A percentile compares a stretch with the other conserved stretches of the same genome.
Evolutionary conservation across 2,113 vertebrate species (phyloP).

Genomic region (Tetrao urogallus): DNA sequence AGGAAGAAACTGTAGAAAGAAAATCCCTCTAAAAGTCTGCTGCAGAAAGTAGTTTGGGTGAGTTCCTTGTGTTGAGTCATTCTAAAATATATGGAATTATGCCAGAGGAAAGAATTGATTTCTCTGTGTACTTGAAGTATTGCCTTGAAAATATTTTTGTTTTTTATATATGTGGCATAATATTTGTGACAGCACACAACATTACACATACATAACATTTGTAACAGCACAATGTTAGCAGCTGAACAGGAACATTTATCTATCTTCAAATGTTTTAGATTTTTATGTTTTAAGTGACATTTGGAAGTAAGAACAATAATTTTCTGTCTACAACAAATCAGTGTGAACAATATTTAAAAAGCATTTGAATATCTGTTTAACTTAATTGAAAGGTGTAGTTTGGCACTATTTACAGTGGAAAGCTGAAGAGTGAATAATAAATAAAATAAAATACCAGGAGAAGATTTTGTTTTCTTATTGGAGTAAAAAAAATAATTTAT

Average conservation of each 20-base stretch:
- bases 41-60: background rate
- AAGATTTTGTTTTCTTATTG: background rate
- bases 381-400: background rate
- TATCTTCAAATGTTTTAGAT: background rate
- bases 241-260: background rate
- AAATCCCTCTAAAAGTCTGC: background rate
- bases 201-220: background rate
- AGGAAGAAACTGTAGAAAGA: background rate
- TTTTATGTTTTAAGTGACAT: background rate
- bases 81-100: background rate
- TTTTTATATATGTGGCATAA: background rate
- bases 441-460: background rate
- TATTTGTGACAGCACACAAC: background rate
- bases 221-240: background rate
- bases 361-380: background rate
- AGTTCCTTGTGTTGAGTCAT: background rate
- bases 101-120: background rate
- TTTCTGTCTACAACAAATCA: background rate
- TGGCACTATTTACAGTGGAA: background rate
- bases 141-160: background rate
- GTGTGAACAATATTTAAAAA: background rate
- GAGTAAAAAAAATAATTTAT: background rate
- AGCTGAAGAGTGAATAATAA: background rate
- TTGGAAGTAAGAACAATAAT: background rate
- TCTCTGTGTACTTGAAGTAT: background rate